Base-by-base conservation (phyloP, 2,797 vertebrate species). In the Podargus strigoides region DNA sequence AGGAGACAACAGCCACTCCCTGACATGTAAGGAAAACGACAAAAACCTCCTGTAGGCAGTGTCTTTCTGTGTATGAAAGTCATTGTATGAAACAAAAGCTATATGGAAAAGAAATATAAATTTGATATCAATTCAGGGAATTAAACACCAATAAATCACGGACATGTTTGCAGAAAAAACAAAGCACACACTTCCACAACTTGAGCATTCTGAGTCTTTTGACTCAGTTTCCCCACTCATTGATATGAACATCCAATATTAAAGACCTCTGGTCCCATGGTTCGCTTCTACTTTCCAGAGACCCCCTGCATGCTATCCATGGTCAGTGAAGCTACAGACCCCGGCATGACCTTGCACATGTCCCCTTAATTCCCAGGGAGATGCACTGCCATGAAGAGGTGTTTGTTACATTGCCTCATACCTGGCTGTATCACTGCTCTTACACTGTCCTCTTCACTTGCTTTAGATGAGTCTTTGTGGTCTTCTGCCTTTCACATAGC, bases 381-480 rank as follows among this genome's bases (percentile, higher is more conserved):
- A 1, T 12, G 7, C 0, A 1, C 14, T 36, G 2, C 3, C 44
- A 4, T 9, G 2, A n/a, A 37, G 26, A 28, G 15, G 14, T 37
- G 27, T 19, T 44, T 20, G 23, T 14, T 44, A 1, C 36, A 1
- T 1, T 1, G 14, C 4, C 22, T 19, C 0, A 0, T 0, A 1
- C 6, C 59, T 32, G 66, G 11, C 52, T 20, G 34, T 10, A 14
- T 6, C 30, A 1, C 53, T 12, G 11, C 14, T 44, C 12, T 36
- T 20, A 20, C 9, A 3, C 12, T 8, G 8, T 27, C 18, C 20
- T 16, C 52, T 13, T 13, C 23, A 20, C 55, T 39, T 39, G 15
- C 23, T 47, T 37, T 4, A 15, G 30, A 5, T 1, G 34, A 49
- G 30, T 22, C 30, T 44, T 42, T 2, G 0, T 17, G 18, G 1